Base-by-base conservation (phyloP, 1,140 invertebrate species). In the Parapsyche elsis region DNA sequence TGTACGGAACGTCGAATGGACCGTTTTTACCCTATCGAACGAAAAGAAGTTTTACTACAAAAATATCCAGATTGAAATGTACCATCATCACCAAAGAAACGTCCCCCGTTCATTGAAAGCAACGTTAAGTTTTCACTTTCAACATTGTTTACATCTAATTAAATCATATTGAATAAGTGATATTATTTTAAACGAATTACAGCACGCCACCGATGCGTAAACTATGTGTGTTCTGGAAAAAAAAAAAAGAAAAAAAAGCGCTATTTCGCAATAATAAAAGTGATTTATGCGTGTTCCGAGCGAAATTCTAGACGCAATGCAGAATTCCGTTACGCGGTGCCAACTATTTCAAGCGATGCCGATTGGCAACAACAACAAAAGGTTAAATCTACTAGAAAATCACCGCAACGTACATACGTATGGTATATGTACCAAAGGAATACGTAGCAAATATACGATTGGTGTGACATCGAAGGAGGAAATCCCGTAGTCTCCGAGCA, bases 291-390 rank as follows among this genome's bases (percentile, higher is more conserved):
- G 64, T 67, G 64, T 67, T 67, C 64, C 9, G 64, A 30, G 24
- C 64, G 64, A 30, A 26, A 67, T 67, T 67, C 64, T 67, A 67
- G 64, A 67, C 64, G 64, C 64, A 14, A 67, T 67, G 64, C 64
- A 67, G 24, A 67, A 67, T 67, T 67, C 64, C 64, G 21, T 67
- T 67, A 67, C 21, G 24, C 64, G 64, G 21, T 67, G 64, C 64
- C 64, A 67, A 67, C 64, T 67, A 67, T 67, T 67, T 53, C 4
- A 53, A 53, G 16, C 12, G 49, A 53, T 53, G 49, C 10, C 64
- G 64, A 67, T 67, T 67, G 64, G 64, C 64, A 67, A 67, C 64
- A 67, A 67, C 23, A 67, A 67, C 57, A 61, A 67, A 67, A 67
- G 21, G 64, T 67, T 67, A 67, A 67, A 67, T 26, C 24, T 67